Evolutionary conservation across 1,140 invertebrate species (phyloP).

Genomic region (Physella acuta): DNA sequence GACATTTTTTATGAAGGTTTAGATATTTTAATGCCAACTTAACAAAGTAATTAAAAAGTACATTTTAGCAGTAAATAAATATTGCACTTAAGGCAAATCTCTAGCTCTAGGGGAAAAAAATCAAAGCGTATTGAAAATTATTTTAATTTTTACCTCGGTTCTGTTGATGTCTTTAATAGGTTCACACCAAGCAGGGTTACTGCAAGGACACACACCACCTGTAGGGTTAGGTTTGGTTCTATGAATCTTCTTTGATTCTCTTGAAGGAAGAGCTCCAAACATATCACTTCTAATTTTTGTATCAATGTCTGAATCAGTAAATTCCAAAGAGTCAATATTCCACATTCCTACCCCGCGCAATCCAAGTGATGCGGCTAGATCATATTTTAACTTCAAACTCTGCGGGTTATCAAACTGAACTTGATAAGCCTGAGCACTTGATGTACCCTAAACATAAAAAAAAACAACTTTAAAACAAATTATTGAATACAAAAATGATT

Average conservation of each 20-base stretch:
- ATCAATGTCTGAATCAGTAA: constrained; percentile 33
- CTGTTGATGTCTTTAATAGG: constrained; percentile 31
- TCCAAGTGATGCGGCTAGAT: constrained; percentile 37
- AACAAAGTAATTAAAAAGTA: too few relatives aligned
- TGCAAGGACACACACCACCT: constrained; percentile 27
- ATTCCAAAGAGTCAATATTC: constrained; percentile 57
- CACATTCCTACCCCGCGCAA: constrained; percentile 61
- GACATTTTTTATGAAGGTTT: too few relatives aligned
- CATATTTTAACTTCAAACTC: constrained; percentile 51
- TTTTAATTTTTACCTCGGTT: constrained; percentile 42
- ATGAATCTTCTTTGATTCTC: not conserved
- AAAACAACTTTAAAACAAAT: too few relatives aligned
- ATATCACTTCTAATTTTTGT: constrained; percentile 33
- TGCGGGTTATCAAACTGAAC: constrained; percentile 55
- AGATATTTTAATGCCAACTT: too few relatives aligned
- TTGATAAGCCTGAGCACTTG: constrained; percentile 40
- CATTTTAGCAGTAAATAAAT: too few relatives aligned
- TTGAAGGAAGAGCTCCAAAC: constrained; percentile 35
- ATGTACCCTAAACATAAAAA: too few relatives aligned
- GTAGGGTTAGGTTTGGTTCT: too few relatives aligned
- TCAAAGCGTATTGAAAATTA: too few relatives aligned
- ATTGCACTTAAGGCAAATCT: too few relatives aligned
- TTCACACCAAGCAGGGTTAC: constrained; percentile 27
- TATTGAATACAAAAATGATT: too few relatives aligned
- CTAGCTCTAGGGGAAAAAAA: too few relatives aligned